phyloP scores from a whole-genome alignment of 2,113 vertebrate species.

The Elachura formosa region DNA sequence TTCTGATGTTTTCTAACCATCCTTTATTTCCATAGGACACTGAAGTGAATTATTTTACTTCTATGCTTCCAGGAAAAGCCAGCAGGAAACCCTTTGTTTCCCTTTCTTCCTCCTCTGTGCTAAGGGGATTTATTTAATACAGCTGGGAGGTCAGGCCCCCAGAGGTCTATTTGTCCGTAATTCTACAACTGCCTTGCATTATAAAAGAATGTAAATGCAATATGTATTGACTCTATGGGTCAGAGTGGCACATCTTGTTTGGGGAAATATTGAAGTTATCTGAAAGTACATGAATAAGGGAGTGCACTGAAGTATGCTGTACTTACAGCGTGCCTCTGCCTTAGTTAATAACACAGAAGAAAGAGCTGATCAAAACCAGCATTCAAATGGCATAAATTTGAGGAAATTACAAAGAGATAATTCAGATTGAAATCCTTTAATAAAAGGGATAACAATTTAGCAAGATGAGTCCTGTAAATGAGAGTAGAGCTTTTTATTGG shows the following conservation, averaged over 20 bases:
- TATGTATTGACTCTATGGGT: background rate
- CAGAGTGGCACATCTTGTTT: background rate
- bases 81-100: slow-evolving; percentile 52
- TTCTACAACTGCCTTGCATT: slow-evolving; percentile 44
- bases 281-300: background rate
- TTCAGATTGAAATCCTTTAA: background rate
- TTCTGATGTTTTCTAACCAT: background rate
- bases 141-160: slow-evolving; percentile 18
- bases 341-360: background rate
- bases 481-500: background rate
- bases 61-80: slow-evolving; percentile 40
- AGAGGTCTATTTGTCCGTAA: slow-evolving; percentile 10
- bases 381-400: background rate
- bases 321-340: background rate
- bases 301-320: background rate
- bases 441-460: background rate
- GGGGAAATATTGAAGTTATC: slow-evolving; percentile 10
- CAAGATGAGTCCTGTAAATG: background rate
- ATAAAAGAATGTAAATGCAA: slow-evolving; percentile 60
- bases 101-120: slow-evolving; percentile 42
- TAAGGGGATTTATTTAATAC: slow-evolving; percentile 53
- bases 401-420: background rate
- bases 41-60: slow-evolving; percentile 6
- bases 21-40: background rate
- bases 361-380: background rate